Base-by-base conservation (phyloP, 92 coral and sea anemone species). In the Epizoanthus illoricatus region DNA sequence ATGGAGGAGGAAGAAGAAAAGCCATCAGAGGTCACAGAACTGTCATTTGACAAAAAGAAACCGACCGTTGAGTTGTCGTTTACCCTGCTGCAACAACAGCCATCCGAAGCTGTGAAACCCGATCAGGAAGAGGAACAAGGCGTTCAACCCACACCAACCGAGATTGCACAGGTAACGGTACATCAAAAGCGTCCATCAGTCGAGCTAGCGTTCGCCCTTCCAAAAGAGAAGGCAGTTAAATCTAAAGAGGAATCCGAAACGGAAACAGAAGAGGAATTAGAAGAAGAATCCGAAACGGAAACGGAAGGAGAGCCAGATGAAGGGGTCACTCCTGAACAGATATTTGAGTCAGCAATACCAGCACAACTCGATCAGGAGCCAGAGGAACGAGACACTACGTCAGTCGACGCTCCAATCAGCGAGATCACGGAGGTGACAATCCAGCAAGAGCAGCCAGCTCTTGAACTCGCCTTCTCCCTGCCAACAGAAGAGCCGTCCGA, bases 241-340 rank as follows among this genome's bases (percentile, higher is more conserved):
- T 17, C 67, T 17, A 68, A 75, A 59, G 24, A 58, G 33, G 67
- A 33, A 16, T 15, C 66, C 19, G 80, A 57, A 17, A 36, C 67
- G 13, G 61, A 66, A 6, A 57, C 80, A 9, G 80, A 75, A 39
- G 80, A 57, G 40, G 82, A 63, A 23, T 43, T 72, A 7, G 82
- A 78, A 78, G 61, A 63, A n/a, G 71, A 78, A 64, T 7, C 2
- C 6, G 59, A 61, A 12, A 42, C 70, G 10, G 65, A 69, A 10
- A 61, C 81, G 11, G 81, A 76, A 43, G 80, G 40, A 54, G 82
- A 63, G 54, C 19, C 82, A 16, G 82, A 78, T 62, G 61, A 63
- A 41, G 71, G 49, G 49, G 1, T 1, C 3, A 41, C 82, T n/a
- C 39, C 41, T n/a, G 40, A 43, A 10, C 2, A 9, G 80, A 33